Base-by-base conservation (phyloP, 2,113 vertebrate genomes). In the Zeus faber region DNA sequence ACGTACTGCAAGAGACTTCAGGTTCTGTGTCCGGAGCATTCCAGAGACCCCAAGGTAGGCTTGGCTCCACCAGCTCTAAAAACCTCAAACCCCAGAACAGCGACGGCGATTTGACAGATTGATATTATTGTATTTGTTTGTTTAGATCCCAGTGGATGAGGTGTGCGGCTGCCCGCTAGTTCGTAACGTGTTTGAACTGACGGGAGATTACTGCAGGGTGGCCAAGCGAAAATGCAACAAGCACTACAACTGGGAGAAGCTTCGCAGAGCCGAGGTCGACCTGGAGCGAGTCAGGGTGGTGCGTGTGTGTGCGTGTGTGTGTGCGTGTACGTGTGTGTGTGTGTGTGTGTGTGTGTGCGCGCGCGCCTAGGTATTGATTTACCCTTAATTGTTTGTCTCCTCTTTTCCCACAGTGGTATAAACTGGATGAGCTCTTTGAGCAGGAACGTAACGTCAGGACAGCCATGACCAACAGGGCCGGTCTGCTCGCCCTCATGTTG, bases 231-330 rank as follows among this genome's bases (percentile, higher is more conserved):
- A 95, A 61, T 96, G 94, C 70, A 96, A 95, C 81, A 90, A 91
- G 23, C 94, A 96, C 75, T 96, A 96, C 72, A 94, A 94, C 79
- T 96, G 94, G 94, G 94, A 96, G 76, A 96, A 96, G 72, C 87
- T 96, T 1, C 75, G 94, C n/a, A 86, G 94, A 17, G 94, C 94
- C 0, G 94, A 96, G 71, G 94, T 96, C 62, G 94, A 96, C 77
- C 59, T 96, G 79, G 94, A 96, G 70, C 87, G 94, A 0, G 94
- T 96, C 43, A 81, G 94, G 11, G 94, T 96, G 93, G 94, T 95
- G 43, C 51, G 82, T 69, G n/a, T n/a, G n/a, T n/a, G n/a, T n/a
- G n/a, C n/a, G n/a, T n/a, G n/a, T n/a, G n/a, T n/a, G n/a, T n/a
- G n/a, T n/a, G n/a, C n/a, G n/a, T n/a, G n/a, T n/a, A n/a, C n/a